A percentile compares a stretch with the other conserved stretches of the same genome.
Evolutionary conservation across 2,113 vertebrate species (phyloP).

Genomic region (Oreotrochilus melanogaster): DNA sequence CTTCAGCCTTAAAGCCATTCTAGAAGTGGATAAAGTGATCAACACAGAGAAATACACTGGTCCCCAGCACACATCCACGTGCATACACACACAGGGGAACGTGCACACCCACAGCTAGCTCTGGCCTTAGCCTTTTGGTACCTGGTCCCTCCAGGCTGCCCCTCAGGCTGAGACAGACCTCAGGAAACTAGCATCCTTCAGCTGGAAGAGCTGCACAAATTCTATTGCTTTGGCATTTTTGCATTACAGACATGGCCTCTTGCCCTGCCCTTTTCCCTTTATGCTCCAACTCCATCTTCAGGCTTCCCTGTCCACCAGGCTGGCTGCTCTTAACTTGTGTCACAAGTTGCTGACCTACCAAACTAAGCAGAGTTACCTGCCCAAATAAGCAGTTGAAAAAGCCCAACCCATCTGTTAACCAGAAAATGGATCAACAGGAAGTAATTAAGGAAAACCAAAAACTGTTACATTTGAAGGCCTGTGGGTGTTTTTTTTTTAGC

Average conservation of each 20-base stretch:
- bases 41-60: background rate
- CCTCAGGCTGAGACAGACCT: background rate
- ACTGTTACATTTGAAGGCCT: background rate
- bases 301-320: background rate
- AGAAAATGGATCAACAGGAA: background rate
- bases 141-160: background rate
- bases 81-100: background rate
- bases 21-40: background rate
- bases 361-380: background rate
- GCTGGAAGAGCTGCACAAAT: background rate
- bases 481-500: background rate
- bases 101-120: background rate
- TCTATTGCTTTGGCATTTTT: background rate
- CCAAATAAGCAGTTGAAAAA: background rate
- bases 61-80: background rate
- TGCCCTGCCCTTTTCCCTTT: accelerated
- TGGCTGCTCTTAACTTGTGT: accelerated
- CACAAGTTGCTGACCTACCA: background rate
- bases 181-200: background rate
- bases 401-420: background rate
- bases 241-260: background rate
- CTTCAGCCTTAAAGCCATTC: background rate
- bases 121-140: background rate
- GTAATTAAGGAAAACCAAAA: background rate
- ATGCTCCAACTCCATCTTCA: accelerated